A percentile compares a stretch with the other conserved stretches of the same genome.
phyloP scores from a whole-genome alignment of 2,888 invertebrate genomes.

The Acheta domesticus region DNA sequence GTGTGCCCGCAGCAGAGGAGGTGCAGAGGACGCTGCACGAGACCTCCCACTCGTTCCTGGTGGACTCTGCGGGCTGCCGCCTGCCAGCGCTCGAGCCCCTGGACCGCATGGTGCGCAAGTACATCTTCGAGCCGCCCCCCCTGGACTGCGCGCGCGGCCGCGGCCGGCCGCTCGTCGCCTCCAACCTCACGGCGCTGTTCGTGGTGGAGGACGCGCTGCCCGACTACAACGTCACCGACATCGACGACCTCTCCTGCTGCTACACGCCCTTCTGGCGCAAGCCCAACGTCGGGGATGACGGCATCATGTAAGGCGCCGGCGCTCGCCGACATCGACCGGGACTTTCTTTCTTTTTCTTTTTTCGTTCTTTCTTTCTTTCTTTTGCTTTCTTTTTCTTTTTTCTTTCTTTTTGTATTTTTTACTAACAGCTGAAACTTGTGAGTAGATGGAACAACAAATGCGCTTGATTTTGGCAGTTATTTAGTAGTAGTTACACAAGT shows the following conservation, averaged over 20 bases:
- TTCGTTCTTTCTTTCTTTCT: too few species aligned
- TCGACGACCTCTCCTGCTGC: constrained; percentile 46
- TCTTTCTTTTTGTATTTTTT: too few species aligned
- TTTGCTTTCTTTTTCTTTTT: too few species aligned
- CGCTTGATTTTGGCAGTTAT: too few species aligned
- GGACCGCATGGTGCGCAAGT: constrained; percentile 31
- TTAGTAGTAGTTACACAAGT: too few species aligned
- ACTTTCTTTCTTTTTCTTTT: too few species aligned
- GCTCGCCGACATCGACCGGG: background rate
- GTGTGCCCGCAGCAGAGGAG: background rate
- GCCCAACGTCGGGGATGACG: constrained; percentile 28
- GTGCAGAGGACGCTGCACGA: background rate
- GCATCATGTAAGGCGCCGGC: constrained; percentile 23
- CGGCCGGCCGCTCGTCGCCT: constrained; percentile 31
- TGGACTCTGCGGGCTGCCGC: constrained; percentile 35
- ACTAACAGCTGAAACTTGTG: too few species aligned
- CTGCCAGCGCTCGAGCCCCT: constrained; percentile 36
- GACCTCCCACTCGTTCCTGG: constrained; percentile 31
- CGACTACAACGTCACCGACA: constrained; percentile 52
- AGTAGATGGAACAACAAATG: too few species aligned
- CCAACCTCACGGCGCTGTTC: constrained; percentile 55
- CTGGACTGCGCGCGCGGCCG: constrained; percentile 30
- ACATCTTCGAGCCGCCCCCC: constrained; percentile 27
- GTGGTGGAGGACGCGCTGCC: constrained; percentile 50
- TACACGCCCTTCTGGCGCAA: constrained; percentile 34